These are phyloP conservation scores for Mixornis gularis DNA, from an alignment of 2,113 vertebrate species.

Conservation along the genomic window DNA sequence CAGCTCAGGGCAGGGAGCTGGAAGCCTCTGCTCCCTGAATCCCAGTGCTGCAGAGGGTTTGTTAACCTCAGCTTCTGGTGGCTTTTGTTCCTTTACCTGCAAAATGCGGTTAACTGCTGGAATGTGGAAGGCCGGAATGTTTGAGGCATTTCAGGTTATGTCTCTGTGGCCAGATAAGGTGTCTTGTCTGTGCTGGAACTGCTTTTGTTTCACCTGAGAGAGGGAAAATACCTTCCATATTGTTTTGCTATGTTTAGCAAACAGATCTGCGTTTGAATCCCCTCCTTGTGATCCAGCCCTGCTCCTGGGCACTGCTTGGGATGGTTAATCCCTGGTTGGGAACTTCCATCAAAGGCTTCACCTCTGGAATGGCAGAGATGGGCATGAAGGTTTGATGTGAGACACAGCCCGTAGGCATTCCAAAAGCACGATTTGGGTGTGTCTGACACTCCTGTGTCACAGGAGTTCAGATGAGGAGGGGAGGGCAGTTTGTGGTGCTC, in stretches of 20 bases:
- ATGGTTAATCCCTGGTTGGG: not conserved
- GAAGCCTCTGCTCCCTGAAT: not conserved
- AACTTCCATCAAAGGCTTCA: not conserved
- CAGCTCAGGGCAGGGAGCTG: not conserved
- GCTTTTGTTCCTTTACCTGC: not conserved
- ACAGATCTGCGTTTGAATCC: not conserved
- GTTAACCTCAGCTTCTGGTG: rapidly evolving
- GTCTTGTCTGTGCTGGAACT: not conserved
- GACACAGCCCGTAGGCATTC: not conserved
- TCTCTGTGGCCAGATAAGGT: not conserved
- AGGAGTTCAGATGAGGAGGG: not conserved
- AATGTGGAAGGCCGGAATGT: not conserved
- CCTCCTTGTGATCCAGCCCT: not conserved
- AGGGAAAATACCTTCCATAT: not conserved
- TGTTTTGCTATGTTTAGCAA: not conserved
- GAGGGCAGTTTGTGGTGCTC: not conserved
- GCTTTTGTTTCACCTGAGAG: not conserved
- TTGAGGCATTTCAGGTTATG: not conserved
- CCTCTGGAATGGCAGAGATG: rapidly evolving
- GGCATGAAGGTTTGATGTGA: not conserved
- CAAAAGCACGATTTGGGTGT: not conserved
- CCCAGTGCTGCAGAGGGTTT: not conserved
- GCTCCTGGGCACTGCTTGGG: not conserved
- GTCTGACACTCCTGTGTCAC: not conserved
- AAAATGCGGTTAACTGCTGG: not conserved